Percentiles rank a stretch among this genome's conserved stretches.
Evolutionary conservation across 2,797 vertebrate species (phyloP).

Genomic region (Malurus leucopterus): DNA sequence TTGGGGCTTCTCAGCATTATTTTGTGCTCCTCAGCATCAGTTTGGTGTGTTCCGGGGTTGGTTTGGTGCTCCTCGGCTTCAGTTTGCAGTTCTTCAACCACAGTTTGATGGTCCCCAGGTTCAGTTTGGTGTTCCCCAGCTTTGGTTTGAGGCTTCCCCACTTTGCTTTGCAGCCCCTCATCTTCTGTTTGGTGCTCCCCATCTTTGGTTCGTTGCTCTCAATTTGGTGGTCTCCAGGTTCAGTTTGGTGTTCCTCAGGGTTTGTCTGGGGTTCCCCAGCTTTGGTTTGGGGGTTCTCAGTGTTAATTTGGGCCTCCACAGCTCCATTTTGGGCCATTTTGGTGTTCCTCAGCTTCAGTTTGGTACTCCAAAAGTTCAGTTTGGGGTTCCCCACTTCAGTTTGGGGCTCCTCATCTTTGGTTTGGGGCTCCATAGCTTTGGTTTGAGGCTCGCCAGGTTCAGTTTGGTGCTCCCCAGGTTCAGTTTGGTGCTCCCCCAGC

Average conservation of each 20-base stretch:
- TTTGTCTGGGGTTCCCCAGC: background rate
- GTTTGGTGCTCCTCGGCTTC: background rate
- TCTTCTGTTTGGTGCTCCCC: background rate
- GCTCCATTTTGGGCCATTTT: background rate
- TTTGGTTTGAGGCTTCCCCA: background rate
- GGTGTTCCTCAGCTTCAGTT: background rate
- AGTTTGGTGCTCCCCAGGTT: background rate
- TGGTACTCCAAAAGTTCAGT: background rate
- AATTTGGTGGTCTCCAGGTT: background rate
- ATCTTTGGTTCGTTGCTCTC: background rate
- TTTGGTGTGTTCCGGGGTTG: background rate
- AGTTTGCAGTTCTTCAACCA: background rate
- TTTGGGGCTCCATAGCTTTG: background rate
- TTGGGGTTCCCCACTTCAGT: background rate
- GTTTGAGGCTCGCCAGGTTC: background rate
- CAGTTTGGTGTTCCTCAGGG: background rate
- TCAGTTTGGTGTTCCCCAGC: rapidly evolving
- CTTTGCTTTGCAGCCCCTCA: background rate
- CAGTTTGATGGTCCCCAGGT: background rate
- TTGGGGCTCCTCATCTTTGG: background rate
- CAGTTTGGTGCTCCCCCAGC: background rate
- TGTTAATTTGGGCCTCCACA: background rate
- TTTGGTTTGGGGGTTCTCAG: background rate
- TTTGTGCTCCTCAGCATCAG: background rate
- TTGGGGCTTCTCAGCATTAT: rapidly evolving